Percentiles rank a stretch among this genome's conserved stretches.
Conservation (phyloP, 2,113 vertebrate species). For the Polypterus senegalus region DNA sequence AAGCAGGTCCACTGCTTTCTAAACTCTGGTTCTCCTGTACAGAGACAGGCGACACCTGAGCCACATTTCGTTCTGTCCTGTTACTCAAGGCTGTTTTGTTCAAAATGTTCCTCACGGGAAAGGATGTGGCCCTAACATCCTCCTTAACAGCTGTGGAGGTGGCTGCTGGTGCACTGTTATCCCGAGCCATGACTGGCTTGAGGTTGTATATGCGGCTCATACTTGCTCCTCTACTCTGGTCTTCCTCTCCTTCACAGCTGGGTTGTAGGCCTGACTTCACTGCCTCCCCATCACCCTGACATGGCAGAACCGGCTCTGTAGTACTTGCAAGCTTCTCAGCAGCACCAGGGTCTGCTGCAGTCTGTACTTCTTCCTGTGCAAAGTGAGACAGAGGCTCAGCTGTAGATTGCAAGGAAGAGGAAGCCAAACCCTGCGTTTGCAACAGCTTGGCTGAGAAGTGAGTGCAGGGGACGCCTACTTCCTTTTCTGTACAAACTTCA, state of each 20-base stretch:
- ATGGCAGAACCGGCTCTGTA: no score
- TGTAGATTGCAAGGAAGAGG: conserved; percentile 19
- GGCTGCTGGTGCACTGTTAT: conserved; percentile 9
- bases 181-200: conserved; percentile 38
- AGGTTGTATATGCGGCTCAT: conserved; percentile 58
- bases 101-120: no score
- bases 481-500: no score
- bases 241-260: background rate
- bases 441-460: conserved; percentile 2
- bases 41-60: background rate
- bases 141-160: conserved; percentile 29
- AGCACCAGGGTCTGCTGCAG: background rate
- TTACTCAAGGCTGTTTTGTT: no score
- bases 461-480: conserved; percentile 12
- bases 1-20: conserved; percentile 20
- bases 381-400: conserved; percentile 8
- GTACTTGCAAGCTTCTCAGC: background rate
- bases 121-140: no score
- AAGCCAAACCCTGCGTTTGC: background rate
- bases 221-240: conserved; percentile 39
- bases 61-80: background rate
- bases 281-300: background rate
- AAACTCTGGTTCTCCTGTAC: conserved; percentile 27
- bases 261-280: background rate
- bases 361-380: background rate